Percentiles rank a stretch among this genome's conserved stretches.
Evolutionary conservation across 2,888 invertebrate species (phyloP).

Genomic region (Ypsolopha scabrella): DNA sequence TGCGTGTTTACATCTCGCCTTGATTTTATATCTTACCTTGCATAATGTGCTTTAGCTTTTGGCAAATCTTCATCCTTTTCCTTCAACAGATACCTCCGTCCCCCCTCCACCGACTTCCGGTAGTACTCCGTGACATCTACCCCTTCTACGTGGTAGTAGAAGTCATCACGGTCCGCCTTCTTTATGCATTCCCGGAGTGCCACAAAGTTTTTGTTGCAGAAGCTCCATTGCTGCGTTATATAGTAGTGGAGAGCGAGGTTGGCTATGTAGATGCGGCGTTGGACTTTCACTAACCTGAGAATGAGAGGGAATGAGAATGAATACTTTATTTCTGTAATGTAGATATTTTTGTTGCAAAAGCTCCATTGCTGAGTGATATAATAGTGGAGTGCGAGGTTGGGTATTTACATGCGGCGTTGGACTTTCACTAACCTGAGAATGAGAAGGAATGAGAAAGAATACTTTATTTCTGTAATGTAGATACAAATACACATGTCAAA

Average conservation of each 20-base stretch:
- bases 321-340: too few species aligned
- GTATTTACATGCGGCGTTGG: slow-evolving; percentile 84
- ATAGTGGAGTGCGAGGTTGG: slow-evolving; percentile 78
- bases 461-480: slow-evolving; percentile 5
- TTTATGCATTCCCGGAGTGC: slow-evolving; percentile 62
- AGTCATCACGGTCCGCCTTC: slow-evolving; percentile 59
- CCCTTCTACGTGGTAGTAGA: slow-evolving; percentile 69
- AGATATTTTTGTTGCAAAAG: slow-evolving; percentile 73
- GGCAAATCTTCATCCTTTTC: slow-evolving; percentile 72
- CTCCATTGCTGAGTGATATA: slow-evolving; percentile 84
- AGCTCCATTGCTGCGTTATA: slow-evolving; percentile 81
- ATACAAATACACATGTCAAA: too few species aligned
- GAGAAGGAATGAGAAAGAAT: neutral
- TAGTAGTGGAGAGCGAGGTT: slow-evolving; percentile 81
- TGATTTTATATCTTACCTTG: slow-evolving; percentile 41
- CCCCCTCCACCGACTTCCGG: slow-evolving; percentile 68
- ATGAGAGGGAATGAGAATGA: too few species aligned
- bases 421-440: slow-evolving; percentile 77
- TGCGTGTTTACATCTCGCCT: too few species aligned
- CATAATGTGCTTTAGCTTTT: slow-evolving; percentile 56
- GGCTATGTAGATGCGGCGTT: slow-evolving; percentile 83
- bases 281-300: slow-evolving; percentile 80
- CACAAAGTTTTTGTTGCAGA: slow-evolving; percentile 73
- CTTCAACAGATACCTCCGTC: slow-evolving; percentile 74
- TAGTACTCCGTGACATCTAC: slow-evolving; percentile 66